phyloP scores from a whole-genome alignment of 2,888 invertebrate genomes.

The Idaea aversata region DNA sequence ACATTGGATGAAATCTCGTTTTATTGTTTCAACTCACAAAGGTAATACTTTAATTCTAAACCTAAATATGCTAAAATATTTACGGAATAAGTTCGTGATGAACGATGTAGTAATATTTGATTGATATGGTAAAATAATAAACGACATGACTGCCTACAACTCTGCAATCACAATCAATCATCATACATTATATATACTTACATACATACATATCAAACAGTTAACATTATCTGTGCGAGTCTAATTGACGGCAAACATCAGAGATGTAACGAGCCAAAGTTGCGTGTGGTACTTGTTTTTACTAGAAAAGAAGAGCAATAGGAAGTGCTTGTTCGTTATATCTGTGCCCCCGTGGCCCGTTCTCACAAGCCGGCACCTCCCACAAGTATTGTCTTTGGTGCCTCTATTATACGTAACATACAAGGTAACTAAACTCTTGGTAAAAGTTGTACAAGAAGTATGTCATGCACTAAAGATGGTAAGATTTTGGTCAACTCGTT shows the following conservation, averaged over 20 bases:
- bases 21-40: background rate
- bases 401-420: background rate
- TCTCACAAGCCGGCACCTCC: slow-evolving; percentile 40
- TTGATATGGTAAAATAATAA: background rate
- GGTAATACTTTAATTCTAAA: background rate
- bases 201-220: background rate
- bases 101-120: background rate
- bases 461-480: background rate
- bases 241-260: slow-evolving; percentile 11
- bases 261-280: slow-evolving; percentile 6
- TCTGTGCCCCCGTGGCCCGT: slow-evolving; percentile 49
- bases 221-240: no score
- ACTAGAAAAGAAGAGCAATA: slow-evolving; percentile 17
- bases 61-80: background rate
- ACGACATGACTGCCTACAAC: background rate
- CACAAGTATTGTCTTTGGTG: slow-evolving; percentile 21
- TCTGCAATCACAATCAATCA: background rate
- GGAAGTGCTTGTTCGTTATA: slow-evolving; percentile 38
- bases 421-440: background rate
- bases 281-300: slow-evolving; percentile 6
- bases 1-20: slow-evolving; percentile 9
- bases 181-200: background rate
- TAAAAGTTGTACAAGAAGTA: background rate
- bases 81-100: background rate
- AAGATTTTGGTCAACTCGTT: slow-evolving; percentile 1